These are phyloP conservation scores for Rhamnusium bicolor DNA, from an alignment of 2,888 invertebrate genomes.

Conservation along the genomic window DNA sequence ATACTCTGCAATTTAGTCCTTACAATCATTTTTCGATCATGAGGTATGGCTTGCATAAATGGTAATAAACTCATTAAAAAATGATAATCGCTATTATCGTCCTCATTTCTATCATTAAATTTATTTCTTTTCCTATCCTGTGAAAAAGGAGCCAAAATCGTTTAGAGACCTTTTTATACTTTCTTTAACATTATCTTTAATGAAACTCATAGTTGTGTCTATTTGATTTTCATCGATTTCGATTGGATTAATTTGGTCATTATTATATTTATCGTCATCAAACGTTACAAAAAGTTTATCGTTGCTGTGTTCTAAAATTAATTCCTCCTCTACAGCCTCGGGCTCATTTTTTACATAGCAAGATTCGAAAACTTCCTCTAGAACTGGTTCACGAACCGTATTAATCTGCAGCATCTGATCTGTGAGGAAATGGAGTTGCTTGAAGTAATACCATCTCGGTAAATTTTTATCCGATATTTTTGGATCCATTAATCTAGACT, in stretches of 20 bases:
- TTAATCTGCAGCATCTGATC: background rate
- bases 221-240: background rate
- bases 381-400: background rate
- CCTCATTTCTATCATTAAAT: background rate
- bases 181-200: background rate
- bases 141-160: background rate
- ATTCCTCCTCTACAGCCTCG: background rate
- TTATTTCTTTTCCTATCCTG: background rate
- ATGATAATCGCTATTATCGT: slow-evolving; percentile 18
- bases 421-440: slow-evolving; percentile 7
- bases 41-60: slow-evolving; percentile 5
- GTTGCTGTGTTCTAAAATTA: background rate
- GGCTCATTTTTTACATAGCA: slow-evolving; percentile 13
- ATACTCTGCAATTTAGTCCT: slow-evolving; percentile 13
- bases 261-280: background rate
- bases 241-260: background rate
- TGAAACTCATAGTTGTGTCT: background rate
- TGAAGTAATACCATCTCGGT: slow-evolving; percentile 15
- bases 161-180: background rate
- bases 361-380: slow-evolving; percentile 15
- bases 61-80: slow-evolving; percentile 26
- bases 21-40: background rate
- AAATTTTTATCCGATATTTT: background rate
- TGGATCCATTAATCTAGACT: background rate
- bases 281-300: background rate